Evolutionary conservation across 1,140 invertebrate genomes (phyloP).

Genomic region (Aphaenogaster ashmeadi): DNA sequence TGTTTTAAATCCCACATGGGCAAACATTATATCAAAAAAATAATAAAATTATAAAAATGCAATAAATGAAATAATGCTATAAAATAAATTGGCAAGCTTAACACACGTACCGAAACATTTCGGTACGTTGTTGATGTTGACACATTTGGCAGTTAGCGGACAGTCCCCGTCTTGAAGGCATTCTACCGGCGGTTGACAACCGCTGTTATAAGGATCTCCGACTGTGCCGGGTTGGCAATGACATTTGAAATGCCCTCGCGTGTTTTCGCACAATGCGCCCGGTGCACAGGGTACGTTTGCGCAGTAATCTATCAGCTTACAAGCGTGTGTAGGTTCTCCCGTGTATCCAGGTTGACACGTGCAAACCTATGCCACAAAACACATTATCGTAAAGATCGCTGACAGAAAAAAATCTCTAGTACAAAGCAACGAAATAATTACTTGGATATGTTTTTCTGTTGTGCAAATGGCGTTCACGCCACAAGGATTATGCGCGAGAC

Average conservation of each 20-base stretch:
- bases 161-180: slow-evolving; percentile 93
- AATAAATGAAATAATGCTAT: not conserved
- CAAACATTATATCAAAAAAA: slow-evolving; percentile 14
- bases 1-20: not conserved
- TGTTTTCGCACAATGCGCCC: slow-evolving; percentile 94
- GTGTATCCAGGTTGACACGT: slow-evolving; percentile 95
- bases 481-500: slow-evolving; percentile 93
- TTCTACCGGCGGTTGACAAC: slow-evolving; percentile 92
- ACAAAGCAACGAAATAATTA: slow-evolving; percentile 68
- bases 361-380: slow-evolving; percentile 87
- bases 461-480: slow-evolving; percentile 94
- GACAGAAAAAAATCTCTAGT: not conserved
- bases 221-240: slow-evolving; percentile 92
- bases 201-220: slow-evolving; percentile 94
- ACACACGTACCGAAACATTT: slow-evolving; percentile 90
- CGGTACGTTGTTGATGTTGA: slow-evolving; percentile 89
- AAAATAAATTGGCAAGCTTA: slow-evolving; percentile 17
- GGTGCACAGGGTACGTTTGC: slow-evolving; percentile 93
- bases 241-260: slow-evolving; percentile 93
- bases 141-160: slow-evolving; percentile 92
- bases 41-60: not conserved
- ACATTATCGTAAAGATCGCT: not conserved
- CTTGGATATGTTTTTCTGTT: slow-evolving; percentile 91
- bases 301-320: slow-evolving; percentile 93
- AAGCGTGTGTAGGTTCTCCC: slow-evolving; percentile 91